Conservation (phyloP, 1,140 invertebrate genomes). For the Bombyx mandarina region DNA sequence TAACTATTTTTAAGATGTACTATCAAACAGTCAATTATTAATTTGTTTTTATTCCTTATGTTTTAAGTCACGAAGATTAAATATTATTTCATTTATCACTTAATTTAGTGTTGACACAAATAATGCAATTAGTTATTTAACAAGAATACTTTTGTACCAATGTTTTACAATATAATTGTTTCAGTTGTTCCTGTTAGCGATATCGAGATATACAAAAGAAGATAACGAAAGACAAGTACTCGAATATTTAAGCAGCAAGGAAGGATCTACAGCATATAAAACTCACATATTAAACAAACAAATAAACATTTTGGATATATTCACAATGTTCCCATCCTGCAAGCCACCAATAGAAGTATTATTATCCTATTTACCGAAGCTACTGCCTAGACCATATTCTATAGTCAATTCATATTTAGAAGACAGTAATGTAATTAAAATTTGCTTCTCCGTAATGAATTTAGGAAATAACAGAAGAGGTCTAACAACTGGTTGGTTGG, state of each 20-base stretch:
- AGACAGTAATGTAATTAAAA: slow-evolving; percentile 65
- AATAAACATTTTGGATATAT: slow-evolving; percentile 76
- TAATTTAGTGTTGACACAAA: background rate
- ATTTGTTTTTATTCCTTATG: no score
- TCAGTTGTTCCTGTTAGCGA: slow-evolving; percentile 74
- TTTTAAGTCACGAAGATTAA: no score
- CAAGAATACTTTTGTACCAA: background rate
- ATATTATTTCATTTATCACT: no score
- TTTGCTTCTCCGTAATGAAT: slow-evolving; percentile 79
- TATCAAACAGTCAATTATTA: no score
- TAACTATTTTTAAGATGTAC: no score
- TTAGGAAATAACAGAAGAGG: slow-evolving; percentile 72
- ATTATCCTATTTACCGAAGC: slow-evolving; percentile 80
- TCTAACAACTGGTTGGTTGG: slow-evolving; percentile 78
- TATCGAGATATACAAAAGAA: slow-evolving; percentile 74
- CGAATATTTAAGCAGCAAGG: slow-evolving; percentile 75
- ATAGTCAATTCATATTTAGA: slow-evolving; percentile 78
- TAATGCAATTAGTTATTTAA: background rate
- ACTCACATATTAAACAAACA: slow-evolving; percentile 73
- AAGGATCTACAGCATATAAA: slow-evolving; percentile 76
- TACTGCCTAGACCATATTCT: slow-evolving; percentile 85
- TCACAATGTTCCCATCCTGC: slow-evolving; percentile 76
- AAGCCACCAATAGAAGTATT: slow-evolving; percentile 76
- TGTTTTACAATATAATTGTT: slow-evolving; percentile 21
- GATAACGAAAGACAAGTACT: slow-evolving; percentile 75